Base-by-base conservation (phyloP, 2,888 invertebrate species). In the Lypha dubia region DNA sequence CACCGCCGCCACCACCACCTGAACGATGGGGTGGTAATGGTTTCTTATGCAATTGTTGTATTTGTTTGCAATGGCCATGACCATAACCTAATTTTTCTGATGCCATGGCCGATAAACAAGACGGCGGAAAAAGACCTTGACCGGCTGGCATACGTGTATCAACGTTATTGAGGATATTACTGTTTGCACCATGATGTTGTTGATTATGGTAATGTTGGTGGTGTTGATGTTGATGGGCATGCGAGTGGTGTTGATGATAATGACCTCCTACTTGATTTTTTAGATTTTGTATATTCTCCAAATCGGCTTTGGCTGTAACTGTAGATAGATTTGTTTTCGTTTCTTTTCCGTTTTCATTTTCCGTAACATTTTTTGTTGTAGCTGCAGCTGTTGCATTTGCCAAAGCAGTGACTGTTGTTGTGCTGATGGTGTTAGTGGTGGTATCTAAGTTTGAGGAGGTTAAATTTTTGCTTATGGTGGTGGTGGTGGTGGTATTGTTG, bases 261-360 rank as follows among this genome's bases (percentile, higher is more conserved):
- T 74, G 68, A 38, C 89, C 88, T 32, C 88, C 86, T 65, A 89
- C 88, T 88, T 91, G 91, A 88, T 91, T 92, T 75, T 92, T 92
- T 3, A 91, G 86, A 86, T 92, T 92, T 86, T 91, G 92, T 85
- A 92, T 91, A 76, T 92, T 92, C 85, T 92, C 92, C 80, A 91
- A 88, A 87, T 92, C 92, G 13, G 91, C 92, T 80, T 92, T 92
- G 5, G 88, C 87, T 4, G 38, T 87, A 51, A 85, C 84, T 11
- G 87, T 15, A 6, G 44, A 65, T 44, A 76, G 58, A 81, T 63
- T 82, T 35, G 44, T 56, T 81, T 81, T 81, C 4, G 79, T 41
- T 56, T 83, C 85, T 28, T 32, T 28, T n/a, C 28, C 56, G 7
- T 77, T 77, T 63, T 81, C 83, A 41, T 68, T 46, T 75, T 86